Conservation (phyloP, 2,888 invertebrate genomes). For the Caenorhabditis wallacei region DNA sequence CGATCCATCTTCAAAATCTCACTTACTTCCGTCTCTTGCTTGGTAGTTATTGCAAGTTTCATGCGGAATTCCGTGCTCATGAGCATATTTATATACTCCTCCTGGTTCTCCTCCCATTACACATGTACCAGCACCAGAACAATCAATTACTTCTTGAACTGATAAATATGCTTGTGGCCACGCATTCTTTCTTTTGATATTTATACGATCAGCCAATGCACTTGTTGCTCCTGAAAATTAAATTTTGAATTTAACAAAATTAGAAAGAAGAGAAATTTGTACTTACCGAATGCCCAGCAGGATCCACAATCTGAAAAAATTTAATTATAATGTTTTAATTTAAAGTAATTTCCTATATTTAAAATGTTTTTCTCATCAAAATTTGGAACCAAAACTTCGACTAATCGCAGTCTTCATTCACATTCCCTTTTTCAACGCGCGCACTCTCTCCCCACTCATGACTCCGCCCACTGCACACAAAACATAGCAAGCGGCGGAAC, state of each 20-base stretch:
- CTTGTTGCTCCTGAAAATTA: constrained; percentile 83
- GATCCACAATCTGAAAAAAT: constrained; percentile 85
- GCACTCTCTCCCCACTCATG: background rate
- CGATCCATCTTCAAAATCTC: background rate
- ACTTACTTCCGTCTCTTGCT: constrained; percentile 84
- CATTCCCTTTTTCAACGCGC: background rate
- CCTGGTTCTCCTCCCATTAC: constrained; percentile 83
- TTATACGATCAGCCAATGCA: constrained; percentile 85
- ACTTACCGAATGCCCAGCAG: constrained; percentile 85
- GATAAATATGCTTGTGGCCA: constrained; percentile 85
- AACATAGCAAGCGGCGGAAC: constrained; percentile 37
- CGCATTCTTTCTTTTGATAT: constrained; percentile 84
- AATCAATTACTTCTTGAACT: constrained; percentile 85
- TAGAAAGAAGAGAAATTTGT: background rate
- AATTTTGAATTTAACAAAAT: background rate
- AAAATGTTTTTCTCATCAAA: background rate
- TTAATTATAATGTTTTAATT: background rate
- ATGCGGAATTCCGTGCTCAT: constrained; percentile 85
- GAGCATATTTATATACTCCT: constrained; percentile 84
- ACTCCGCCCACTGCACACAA: constrained; percentile 49
- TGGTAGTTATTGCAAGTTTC: constrained; percentile 86
- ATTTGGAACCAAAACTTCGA: too few species aligned
- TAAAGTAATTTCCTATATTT: background rate
- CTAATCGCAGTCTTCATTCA: background rate
- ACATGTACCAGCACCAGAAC: constrained; percentile 84